Percentiles rank a stretch among this genome's conserved stretches.
Conservation (phyloP, 2,797 vertebrate genomes). For the Hypotaenidia okinawae region DNA sequence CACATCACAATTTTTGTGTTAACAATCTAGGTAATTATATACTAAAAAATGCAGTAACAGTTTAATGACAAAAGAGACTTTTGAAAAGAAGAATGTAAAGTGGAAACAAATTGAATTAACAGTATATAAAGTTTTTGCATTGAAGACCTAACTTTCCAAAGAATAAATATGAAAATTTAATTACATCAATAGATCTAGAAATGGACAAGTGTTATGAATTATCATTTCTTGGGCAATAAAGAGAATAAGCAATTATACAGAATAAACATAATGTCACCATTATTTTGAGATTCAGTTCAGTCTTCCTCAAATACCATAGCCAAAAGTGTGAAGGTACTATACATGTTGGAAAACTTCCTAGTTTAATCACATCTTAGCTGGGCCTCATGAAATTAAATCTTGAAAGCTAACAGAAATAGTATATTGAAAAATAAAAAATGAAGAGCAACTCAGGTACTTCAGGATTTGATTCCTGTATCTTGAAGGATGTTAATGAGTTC, state of each 20-base stretch:
- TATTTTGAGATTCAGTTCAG: not conserved
- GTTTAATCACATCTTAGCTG: not conserved
- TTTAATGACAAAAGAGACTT: not conserved
- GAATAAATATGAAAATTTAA: not conserved
- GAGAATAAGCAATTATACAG: not conserved
- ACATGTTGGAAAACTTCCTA: not conserved
- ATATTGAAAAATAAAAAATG: not conserved
- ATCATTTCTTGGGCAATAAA: not conserved
- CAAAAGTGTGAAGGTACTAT: not conserved
- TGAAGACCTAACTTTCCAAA: not conserved
- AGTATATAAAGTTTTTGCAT: not conserved
- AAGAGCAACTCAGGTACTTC: not conserved
- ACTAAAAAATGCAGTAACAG: not conserved
- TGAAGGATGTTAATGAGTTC: not conserved
- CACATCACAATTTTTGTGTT: not conserved
- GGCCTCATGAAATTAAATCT: not conserved
- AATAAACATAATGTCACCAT: not conserved
- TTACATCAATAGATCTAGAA: not conserved
- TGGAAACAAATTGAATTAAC: not conserved
- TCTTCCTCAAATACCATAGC: constrained; percentile 3
- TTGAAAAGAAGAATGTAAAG: not conserved
- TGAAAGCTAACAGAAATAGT: constrained; percentile 7
- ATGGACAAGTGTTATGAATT: not conserved
- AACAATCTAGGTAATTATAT: not conserved
- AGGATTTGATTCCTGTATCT: not conserved